Base-by-base conservation (phyloP, 2,113 vertebrate genomes). In the Prolemur simus region DNA sequence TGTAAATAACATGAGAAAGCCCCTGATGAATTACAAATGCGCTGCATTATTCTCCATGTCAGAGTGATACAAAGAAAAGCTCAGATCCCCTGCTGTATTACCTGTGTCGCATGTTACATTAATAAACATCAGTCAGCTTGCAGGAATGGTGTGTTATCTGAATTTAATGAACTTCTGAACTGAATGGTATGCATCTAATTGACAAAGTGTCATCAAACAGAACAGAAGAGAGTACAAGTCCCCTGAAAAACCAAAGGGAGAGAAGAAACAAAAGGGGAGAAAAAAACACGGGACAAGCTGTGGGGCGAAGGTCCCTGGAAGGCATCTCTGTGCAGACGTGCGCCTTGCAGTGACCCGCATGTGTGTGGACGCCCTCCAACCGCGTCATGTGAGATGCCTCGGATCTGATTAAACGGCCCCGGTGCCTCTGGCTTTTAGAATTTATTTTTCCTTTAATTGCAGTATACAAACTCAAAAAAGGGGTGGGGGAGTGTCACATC, bases 131-230 rank as follows among this genome's bases (percentile, higher is more conserved):
- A 96, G 87, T 73, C 77, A 88, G 92, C 83, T 96, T 97, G 94
- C 84, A 96, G 78, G 93, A 74, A 87, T 96, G 80, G 63, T 82
- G 42, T 96, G n/a, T 94, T 97, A 89, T 82, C 92, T 97, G 95
- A 84, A 97, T 96, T 93, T 97, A 96, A 98, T 98, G 97, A 98
- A 97, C 97, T 98, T 97, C 89, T 96, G 95, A 98, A 98, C 96
- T 74, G 91, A 95, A 96, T 54, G 27, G 94, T 96, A 95, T 6
- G 32, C 83, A 85, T 73, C 85, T 39, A 66, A 93, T 95, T 97
- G 97, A 98, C 97, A 97, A 94, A 82, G 32, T 98, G 95, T 97
- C 97, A 96, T 97, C 89, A 69, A 49, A 97, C 69, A 60, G 1
- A 95, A 83, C 71, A 89, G 74, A 94, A 58, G 42, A 94, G 66